Base-by-base conservation (phyloP, 2,797 vertebrate genomes). In the Tapera naevia region DNA sequence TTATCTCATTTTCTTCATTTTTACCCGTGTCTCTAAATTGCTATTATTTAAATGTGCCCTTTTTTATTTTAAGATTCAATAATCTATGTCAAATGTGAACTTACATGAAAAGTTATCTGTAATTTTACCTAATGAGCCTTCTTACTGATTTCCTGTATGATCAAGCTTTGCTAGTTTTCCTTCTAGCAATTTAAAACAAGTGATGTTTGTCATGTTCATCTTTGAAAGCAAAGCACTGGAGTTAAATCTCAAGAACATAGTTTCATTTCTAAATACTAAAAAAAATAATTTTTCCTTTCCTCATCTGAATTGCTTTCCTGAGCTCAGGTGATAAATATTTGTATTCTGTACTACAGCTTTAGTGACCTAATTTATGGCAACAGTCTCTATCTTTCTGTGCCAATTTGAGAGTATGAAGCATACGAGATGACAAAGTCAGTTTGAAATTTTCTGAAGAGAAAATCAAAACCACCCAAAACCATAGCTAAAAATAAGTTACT, bases 351-450 rank as follows among this genome's bases (percentile, higher is more conserved):
- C 61, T 91, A 97, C 95, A 97, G 93, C 76, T 91, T 95, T 91
- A 92, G 74, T 97, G 96, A 97, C 97, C 97, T 97, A 97, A 94
- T 97, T 98, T 94, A 94, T 93, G 94, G 92, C 91, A 95, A 75
- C 73, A 69, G 37, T 33, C 86, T 93, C 85, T 82, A 86, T 93
- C 84, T 91, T 88, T 96, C 91, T 32, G 15, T 82, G 93, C 91
- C 95, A 97, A 93, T 94, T 93, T 97, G 65, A 95, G 89, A 78
- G 74, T 67, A 94, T 73, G 75, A 95, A 96, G 91, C 86, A 96
- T 32, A 92, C 45, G 67, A 88, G 76, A 93, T 95, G 94, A 97
- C 82, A 95, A 91, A 96, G 76, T 65, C 94, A 93, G 85, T 88
- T 86, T 95, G 91, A 96, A 97, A 74, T 96, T 83, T 96, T 91